Evolutionary conservation across 2,797 vertebrate species (phyloP), one percentile per base, ranked within the genome.

Genomic region (Brachyrhaphis roseni): DNA sequence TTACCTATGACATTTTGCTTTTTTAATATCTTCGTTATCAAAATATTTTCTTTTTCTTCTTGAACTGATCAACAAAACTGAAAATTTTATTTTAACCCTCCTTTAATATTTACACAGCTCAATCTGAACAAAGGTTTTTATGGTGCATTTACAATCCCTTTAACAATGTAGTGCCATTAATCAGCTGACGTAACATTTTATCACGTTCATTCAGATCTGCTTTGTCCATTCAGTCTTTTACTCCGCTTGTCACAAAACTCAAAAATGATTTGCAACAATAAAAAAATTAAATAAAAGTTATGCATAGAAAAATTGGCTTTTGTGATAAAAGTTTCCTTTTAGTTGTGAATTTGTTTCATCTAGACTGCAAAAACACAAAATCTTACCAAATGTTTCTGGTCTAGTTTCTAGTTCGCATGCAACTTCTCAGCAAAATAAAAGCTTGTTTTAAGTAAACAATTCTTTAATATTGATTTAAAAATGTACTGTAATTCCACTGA

Each of bases 131-230:
- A 18, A 34, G 8, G 15, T 34, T 47, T n/a, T 36, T 20, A 12
- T 41, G 64, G 36, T 41, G 64, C 90, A 90, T 88, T 92, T 92
- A 93, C 88, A 93, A 92, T 94, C 89, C 91, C 90, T 95, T 95
- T 94, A 82, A 89, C 75, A 95, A 90, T 86, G 79, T 87, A 80
- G 87, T 87, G 62, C 62, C 36, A 39, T 39, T 64, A 39, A 36
- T 66, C 62, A 39, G 34, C 34, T 41, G 64, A 26, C 8, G 8
- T 5, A 23, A 39, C 64, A 39, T 46, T 45, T 51, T 11, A 3
- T 83, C 87, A 89, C 90, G 93, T 94, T 92, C 91, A 87, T 80
- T 90, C 88, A 87, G 79, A 84, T 92, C 86, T 91, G 74, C 81
- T 84, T 76, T 80, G 39, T 82, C 80, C 87, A 94, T 92, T 94